These are phyloP conservation scores for Channa maculata DNA, from an alignment of 2,113 vertebrate genomes.

Conservation along the genomic window DNA sequence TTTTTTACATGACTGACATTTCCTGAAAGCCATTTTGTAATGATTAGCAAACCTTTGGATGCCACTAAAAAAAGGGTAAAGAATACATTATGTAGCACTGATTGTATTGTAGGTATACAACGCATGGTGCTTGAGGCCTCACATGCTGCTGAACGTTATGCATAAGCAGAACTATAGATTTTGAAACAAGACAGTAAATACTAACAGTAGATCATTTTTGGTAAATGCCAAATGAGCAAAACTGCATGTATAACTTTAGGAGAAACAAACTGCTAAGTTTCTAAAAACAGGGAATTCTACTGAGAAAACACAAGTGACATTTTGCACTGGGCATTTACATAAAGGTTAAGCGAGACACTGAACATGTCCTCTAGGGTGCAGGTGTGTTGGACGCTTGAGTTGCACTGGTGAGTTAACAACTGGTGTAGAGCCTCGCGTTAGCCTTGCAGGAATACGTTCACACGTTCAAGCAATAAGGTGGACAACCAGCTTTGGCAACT, in stretches of 20 bases:
- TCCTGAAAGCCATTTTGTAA: neutral
- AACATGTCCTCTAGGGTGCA: neutral
- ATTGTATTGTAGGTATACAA: neutral
- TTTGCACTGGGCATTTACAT: no score
- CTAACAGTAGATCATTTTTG: neutral
- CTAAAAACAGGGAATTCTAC: neutral
- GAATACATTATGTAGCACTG: neutral
- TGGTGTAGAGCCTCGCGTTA: neutral
- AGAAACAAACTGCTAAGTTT: no score
- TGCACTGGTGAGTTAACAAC: slow-evolving; percentile 13
- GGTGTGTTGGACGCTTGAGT: neutral
- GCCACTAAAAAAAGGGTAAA: neutral
- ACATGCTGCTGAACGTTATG: neutral
- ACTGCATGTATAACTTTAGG: no score
- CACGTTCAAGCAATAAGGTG: slow-evolving; percentile 9
- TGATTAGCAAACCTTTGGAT: neutral
- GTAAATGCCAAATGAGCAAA: neutral
- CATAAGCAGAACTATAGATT: neutral
- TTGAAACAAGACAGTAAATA: slow-evolving; percentile 10
- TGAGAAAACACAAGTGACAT: no score
- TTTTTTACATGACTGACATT: neutral
- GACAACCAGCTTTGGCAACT: slow-evolving; percentile 4
- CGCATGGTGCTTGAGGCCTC: neutral
- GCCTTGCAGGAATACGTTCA: neutral
- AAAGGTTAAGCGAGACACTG: neutral